These are phyloP conservation scores for Agonopterix arenella DNA, from an alignment of 2,888 invertebrate species.

Conservation along the genomic window DNA sequence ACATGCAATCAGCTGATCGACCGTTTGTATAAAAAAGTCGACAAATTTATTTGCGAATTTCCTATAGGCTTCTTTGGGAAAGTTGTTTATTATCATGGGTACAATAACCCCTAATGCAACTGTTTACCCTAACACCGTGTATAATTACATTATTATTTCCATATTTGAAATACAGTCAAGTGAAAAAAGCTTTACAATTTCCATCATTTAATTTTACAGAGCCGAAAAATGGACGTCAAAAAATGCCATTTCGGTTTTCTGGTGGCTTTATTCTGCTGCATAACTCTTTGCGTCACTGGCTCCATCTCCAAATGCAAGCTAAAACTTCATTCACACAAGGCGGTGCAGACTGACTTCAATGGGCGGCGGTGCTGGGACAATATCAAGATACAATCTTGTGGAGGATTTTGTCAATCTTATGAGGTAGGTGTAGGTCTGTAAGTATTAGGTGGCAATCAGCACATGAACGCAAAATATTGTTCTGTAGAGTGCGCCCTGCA, in stretches of 20 bases:
- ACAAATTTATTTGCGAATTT: too few relatives aligned
- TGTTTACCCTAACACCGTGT: too few relatives aligned
- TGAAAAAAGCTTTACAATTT: background rate
- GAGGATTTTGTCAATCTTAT: conserved; percentile 90
- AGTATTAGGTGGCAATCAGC: too few relatives aligned
- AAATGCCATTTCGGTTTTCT: conserved; percentile 15
- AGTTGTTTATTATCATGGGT: too few relatives aligned
- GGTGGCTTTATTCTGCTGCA: conserved; percentile 33
- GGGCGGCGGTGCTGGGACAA: conserved; percentile 88
- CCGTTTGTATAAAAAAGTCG: too few relatives aligned
- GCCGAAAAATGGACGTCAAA: conserved; percentile 17
- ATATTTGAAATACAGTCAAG: background rate
- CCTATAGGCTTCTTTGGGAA: too few relatives aligned
- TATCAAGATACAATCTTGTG: conserved; percentile 87
- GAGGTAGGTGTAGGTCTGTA: conserved; percentile 74
- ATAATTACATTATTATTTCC: too few relatives aligned
- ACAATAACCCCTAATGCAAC: too few relatives aligned
- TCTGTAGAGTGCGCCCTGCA: too few relatives aligned
- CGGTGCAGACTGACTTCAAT: conserved; percentile 68
- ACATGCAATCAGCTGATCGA: too few relatives aligned
- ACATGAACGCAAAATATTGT: too few relatives aligned
- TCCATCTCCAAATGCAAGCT: conserved; percentile 42
- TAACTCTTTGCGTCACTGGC: conserved; percentile 23
- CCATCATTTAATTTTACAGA: conserved; percentile 8
- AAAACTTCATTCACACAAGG: conserved; percentile 52